Evolutionary conservation across 2,113 vertebrate genomes (phyloP), one percentile per base, ranked within the genome.

Genomic region (Xiphophorus maculatus): DNA sequence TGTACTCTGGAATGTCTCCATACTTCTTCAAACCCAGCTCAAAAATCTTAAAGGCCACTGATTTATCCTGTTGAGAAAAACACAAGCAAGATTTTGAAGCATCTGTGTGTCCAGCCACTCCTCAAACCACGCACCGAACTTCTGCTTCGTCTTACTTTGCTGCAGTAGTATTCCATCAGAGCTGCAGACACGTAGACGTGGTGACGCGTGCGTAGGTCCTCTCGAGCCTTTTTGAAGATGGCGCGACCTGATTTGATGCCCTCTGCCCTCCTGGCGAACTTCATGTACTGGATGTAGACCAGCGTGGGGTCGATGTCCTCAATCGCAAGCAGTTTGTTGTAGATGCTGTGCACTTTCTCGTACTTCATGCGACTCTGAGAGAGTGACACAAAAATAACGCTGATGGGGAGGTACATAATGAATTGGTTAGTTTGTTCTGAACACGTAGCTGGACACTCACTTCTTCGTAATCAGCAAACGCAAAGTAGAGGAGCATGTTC

Each of bases 231-330:
- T 92, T 99, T 99, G 93, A 99, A 99, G 93, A 99, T 99, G 93
- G 96, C 95, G 75, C 98, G 96, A 71, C 98, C 98, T 3, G 96
- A 97, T 89, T 99, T 99, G 85, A 99, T 99, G 71, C 98, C 98
- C 94, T 99, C 98, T 22, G 98, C 98, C 92, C 98, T 94, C 86
- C 98, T 96, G 66, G 97, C 97, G 87, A 99, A 99, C 93, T 99
- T 99, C 97, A 99, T 99, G 82, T 99, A 99, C 66, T 99, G 98
- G 87, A 98, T 99, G 88, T 99, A 99, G 82, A 99, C 98, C 96
- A 99, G 93, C 0, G 98, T 99, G 74, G 98, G 98, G 73, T 99
- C 98, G 4, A 99, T 99, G 91, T 99, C 98, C 77, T 99, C 98
- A 61, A 99, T 97, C n/a, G 95, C 95, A 88, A 99, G 90, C 58